Percentiles rank a stretch among this genome's conserved stretches.
Evolutionary conservation across 1,140 invertebrate species (phyloP).

Genomic region (Drosophila trapezifrons): DNA sequence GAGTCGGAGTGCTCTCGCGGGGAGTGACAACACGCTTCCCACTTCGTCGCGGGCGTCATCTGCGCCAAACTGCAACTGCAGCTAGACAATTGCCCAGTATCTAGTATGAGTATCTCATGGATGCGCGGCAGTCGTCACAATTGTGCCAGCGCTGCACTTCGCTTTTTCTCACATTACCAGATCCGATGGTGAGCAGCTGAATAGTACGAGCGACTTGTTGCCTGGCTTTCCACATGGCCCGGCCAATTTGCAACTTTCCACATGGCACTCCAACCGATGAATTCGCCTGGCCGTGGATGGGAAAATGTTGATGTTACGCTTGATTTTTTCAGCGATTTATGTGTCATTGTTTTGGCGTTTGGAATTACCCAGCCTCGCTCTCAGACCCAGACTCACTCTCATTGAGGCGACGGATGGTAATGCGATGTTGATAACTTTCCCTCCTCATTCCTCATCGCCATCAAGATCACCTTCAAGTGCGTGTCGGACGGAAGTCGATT

Average conservation of each 20-base stretch:
- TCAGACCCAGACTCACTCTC: constrained; percentile 48
- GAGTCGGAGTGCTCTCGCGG: background rate
- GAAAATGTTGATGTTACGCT: constrained; percentile 62
- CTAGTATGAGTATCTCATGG: constrained; percentile 51
- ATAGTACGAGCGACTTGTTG: constrained; percentile 62
- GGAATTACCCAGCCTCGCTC: constrained; percentile 62
- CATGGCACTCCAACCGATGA: constrained; percentile 27
- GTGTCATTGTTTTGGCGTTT: constrained; percentile 73
- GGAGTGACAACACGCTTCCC: constrained; percentile 22
- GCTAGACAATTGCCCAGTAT: constrained; percentile 31
- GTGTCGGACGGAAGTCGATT: constrained; percentile 59
- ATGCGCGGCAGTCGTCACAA: constrained; percentile 40
- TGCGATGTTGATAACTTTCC: constrained; percentile 69
- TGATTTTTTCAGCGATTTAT: constrained; percentile 66
- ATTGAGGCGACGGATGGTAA: constrained; percentile 48
- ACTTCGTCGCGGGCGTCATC: constrained; percentile 14
- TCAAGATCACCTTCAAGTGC: constrained; percentile 32
- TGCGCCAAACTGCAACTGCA: constrained; percentile 7
- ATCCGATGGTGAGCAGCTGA: constrained; percentile 23
- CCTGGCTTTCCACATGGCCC: constrained; percentile 55
- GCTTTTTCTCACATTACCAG: constrained; percentile 69
- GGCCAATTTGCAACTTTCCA: constrained; percentile 63
- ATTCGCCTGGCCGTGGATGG: constrained; percentile 16
- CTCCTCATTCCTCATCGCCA: constrained; percentile 10
- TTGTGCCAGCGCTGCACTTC: constrained; percentile 67